Evolutionary conservation across 2,888 invertebrate genomes (phyloP).

Genomic region (Eulithis testata): DNA sequence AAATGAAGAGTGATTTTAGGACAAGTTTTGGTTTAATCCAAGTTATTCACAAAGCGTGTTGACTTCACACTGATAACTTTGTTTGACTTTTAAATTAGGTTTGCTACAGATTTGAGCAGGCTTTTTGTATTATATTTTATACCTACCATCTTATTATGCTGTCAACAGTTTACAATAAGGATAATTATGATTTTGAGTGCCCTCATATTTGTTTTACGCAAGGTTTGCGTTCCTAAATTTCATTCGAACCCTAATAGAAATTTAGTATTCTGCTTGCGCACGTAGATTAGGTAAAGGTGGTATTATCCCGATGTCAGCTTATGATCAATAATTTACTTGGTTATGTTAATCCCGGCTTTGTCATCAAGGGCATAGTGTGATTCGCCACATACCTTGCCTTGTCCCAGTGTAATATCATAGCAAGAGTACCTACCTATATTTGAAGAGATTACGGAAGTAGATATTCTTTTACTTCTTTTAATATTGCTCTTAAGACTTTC

Average conservation of each 20-base stretch:
- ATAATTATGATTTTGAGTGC: no score
- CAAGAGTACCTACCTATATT: no score
- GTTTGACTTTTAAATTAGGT: slow-evolving; percentile 12
- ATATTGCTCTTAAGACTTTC: no score
- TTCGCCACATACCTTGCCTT: no score
- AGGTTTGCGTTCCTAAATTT: not conserved
- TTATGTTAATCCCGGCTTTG: not conserved
- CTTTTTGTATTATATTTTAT: no score
- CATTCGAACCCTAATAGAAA: slow-evolving; percentile 1
- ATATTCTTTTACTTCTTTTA: no score
- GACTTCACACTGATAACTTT: slow-evolving; percentile 6
- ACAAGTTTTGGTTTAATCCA: slow-evolving; percentile 8
- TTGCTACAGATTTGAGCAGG: slow-evolving; percentile 1
- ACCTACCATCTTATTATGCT: no score
- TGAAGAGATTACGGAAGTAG: no score
- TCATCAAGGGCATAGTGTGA: not conserved
- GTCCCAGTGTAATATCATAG: no score
- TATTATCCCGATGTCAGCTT: not conserved
- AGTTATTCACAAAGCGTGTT: slow-evolving; percentile 5
- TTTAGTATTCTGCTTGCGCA: slow-evolving; percentile 1
- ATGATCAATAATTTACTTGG: not conserved
- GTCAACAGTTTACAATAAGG: no score
- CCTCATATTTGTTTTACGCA: slow-evolving; percentile 1
- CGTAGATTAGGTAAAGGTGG: not conserved
- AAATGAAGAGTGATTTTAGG: slow-evolving; percentile 15